These are phyloP conservation scores for Oryzias woworae DNA, from an alignment of 2,113 vertebrate genomes.

Conservation along the genomic window DNA sequence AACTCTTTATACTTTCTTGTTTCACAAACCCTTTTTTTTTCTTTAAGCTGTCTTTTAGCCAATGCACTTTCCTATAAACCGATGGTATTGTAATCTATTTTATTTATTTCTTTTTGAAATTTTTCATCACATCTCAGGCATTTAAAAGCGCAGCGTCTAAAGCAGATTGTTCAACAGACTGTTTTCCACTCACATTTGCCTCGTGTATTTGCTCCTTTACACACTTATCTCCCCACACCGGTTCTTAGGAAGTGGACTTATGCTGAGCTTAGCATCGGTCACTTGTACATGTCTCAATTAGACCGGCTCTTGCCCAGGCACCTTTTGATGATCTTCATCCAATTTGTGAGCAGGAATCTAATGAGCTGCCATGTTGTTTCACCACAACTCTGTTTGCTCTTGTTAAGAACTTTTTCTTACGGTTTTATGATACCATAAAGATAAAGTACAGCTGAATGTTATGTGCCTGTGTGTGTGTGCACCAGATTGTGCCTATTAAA, in stretches of 20 bases:
- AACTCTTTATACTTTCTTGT: too few species aligned
- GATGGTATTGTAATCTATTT: background rate
- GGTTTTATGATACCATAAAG: slow-evolving; percentile 22
- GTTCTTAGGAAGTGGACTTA: slow-evolving; percentile 45
- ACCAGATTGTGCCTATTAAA: slow-evolving; percentile 25
- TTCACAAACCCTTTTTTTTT: too few species aligned
- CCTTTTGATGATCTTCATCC: slow-evolving; percentile 44
- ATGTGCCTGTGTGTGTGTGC: background rate
- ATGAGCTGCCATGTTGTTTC: slow-evolving; percentile 27
- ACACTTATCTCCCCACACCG: slow-evolving; percentile 36
- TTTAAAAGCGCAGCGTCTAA: background rate
- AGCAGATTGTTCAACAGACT: slow-evolving; percentile 15
- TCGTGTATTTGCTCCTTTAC: slow-evolving; percentile 1
- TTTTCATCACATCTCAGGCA: background rate
- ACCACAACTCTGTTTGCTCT: slow-evolving; percentile 1
- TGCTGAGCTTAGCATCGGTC: slow-evolving; percentile 54
- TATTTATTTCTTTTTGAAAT: background rate
- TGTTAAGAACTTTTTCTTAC: slow-evolving; percentile 4
- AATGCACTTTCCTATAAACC: too few species aligned
- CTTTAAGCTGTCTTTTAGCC: too few species aligned
- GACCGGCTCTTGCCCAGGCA: slow-evolving; percentile 51
- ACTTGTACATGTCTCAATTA: slow-evolving; percentile 64
- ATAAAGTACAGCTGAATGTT: slow-evolving; percentile 8
- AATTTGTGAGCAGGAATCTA: slow-evolving; percentile 56
- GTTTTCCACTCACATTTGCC: slow-evolving; percentile 13